Evolutionary conservation across 2,113 vertebrate species (phyloP).

Genomic region (Tautogolabrus adspersus): DNA sequence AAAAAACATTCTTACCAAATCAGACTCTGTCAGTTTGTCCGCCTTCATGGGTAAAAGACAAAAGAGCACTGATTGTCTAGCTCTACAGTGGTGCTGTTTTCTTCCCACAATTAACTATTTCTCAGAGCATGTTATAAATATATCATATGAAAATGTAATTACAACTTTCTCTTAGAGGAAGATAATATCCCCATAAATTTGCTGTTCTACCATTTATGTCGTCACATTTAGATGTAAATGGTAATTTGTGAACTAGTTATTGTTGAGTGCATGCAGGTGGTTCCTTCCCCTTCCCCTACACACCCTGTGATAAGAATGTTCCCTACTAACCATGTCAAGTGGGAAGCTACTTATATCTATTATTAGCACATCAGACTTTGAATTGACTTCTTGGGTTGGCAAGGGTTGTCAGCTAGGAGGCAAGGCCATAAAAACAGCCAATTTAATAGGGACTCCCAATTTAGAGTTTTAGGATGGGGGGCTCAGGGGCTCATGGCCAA

Average conservation of each 20-base stretch:
- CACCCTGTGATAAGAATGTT: conserved; percentile 39
- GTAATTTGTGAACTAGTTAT: conserved; percentile 49
- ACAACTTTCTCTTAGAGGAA: not conserved
- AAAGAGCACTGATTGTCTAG: not conserved
- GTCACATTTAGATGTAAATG: conserved; percentile 32
- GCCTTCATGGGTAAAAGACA: not conserved
- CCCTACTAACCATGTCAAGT: conserved; percentile 1
- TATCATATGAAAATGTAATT: conserved; percentile 19
- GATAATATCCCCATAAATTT: conserved; percentile 13
- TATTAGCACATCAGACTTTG: conserved; percentile 60
- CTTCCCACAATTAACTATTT: not conserved
- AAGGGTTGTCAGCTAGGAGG: conserved; percentile 35
- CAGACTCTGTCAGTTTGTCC: too few relatives aligned
- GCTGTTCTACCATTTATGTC: conserved; percentile 7
- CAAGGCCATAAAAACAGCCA: conserved; percentile 34
- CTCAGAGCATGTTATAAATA: conserved; percentile 10
- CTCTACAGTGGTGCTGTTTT: not conserved
- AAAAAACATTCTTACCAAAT: too few relatives aligned
- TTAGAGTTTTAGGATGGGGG: conserved; percentile 23
- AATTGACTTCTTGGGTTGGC: conserved; percentile 39
- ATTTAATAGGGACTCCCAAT: conserved; percentile 43
- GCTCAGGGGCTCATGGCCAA: not conserved
- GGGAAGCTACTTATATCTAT: conserved; percentile 46
- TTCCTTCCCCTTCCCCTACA: conserved; percentile 41
- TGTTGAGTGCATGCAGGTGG: conserved; percentile 53